Evolutionary conservation across 1,140 invertebrate genomes (phyloP), one percentile per base, ranked within the genome.

Genomic region (Pinna nobilis): DNA sequence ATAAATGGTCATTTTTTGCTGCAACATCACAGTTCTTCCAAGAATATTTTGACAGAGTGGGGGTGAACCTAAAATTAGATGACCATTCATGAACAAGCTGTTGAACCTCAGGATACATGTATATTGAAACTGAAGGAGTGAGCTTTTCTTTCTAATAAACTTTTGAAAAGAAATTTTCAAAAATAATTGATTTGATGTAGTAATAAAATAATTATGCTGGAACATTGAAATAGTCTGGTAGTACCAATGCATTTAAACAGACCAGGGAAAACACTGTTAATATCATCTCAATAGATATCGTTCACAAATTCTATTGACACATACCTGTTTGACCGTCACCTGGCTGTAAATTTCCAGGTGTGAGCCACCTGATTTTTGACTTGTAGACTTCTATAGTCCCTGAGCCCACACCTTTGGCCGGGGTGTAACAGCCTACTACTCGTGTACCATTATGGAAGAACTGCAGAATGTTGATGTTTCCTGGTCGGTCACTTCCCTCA

Each of bases 401-500:
- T 28, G 70, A 80, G 23, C 69, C 88, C 9, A 92, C 49, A 2
- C 44, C 23, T 23, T 33, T 57, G 2, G 47, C 90, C 0, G 94
- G 94, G 69, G 89, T 82, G 79, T 94, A 95, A 7, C 88, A 87
- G 1, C 94, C 94, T 13, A 95, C 90, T 9, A 91, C 79, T n/a
- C 78, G 71, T 20, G 89, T 91, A 13, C 85, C 84, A 70, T 87
- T 87, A 37, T 91, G 90, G 74, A 92, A 87, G 90, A 92, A 94
- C 82, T 96, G 94, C n/a, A 92, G 87, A 13, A 96, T 90, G 77
- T 93, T 91, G 7, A 96, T 92, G 4, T 91, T 90, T 1, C 93
- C 93, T 53, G 92, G 90, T 33, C 94, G 88, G 1, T 94, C 94
- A 9, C 93, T 91, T 0, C 91, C 91, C 3, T 90, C 82, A 85